Conservation (phyloP, 2,113 vertebrate genomes). For the Urocolius indicus region DNA sequence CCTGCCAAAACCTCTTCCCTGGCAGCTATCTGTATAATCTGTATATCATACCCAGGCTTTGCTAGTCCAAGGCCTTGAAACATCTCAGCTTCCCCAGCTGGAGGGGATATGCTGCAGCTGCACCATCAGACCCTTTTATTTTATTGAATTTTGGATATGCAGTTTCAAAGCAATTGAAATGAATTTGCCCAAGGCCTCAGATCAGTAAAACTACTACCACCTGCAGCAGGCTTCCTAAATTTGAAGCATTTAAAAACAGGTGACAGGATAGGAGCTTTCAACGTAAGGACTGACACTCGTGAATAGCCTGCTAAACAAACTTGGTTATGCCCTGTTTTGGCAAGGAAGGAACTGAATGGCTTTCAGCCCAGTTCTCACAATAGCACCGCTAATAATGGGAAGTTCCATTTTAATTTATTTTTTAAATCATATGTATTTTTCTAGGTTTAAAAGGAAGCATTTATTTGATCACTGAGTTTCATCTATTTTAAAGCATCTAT, state of each 20-base stretch:
- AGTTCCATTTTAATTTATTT: neutral
- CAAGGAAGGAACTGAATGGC: neutral
- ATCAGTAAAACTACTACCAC: constrained; percentile 75
- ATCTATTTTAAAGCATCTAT: neutral
- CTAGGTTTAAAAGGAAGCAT: neutral
- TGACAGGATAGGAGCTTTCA: constrained; percentile 77
- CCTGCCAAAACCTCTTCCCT: constrained; percentile 74
- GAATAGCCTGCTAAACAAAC: constrained; percentile 63
- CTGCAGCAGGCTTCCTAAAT: constrained; percentile 73
- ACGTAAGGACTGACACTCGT: constrained; percentile 49
- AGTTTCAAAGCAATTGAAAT: constrained; percentile 81
- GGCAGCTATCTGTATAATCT: constrained; percentile 70
- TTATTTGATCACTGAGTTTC: neutral
- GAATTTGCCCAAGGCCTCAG: constrained; percentile 77
- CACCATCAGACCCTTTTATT: constrained; percentile 78
- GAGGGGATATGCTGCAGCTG: constrained; percentile 78
- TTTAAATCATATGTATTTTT: neutral
- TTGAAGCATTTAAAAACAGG: constrained; percentile 78
- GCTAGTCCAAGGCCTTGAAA: constrained; percentile 75
- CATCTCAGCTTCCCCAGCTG: constrained; percentile 77
- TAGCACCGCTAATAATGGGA: constrained; percentile 16
- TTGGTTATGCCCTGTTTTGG: constrained; percentile 56
- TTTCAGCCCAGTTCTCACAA: constrained; percentile 12
- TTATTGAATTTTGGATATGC: constrained; percentile 82
- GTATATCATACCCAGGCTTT: constrained; percentile 63